Percentiles rank a stretch among this genome's conserved stretches.
Evolutionary conservation across 35 echinoderm and acorn worm species (phyloP).

Genomic region (Eucidaris tribuloides): DNA sequence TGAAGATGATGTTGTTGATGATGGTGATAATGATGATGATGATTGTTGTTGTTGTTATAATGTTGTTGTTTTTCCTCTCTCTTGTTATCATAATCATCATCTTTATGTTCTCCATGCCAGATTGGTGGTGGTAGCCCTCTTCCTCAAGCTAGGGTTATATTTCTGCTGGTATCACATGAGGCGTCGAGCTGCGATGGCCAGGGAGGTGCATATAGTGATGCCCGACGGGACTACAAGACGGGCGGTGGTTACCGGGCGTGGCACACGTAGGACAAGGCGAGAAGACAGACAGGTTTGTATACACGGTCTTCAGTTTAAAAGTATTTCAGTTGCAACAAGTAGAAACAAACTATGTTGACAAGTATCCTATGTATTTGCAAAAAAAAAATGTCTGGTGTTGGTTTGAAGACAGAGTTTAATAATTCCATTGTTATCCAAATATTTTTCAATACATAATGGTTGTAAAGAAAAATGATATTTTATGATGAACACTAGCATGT

Average conservation of each 20-base stretch:
- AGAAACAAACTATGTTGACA: too few relatives aligned
- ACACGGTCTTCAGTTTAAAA: too few relatives aligned
- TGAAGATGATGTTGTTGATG: not conserved
- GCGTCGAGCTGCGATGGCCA: not conserved
- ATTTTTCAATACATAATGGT: too few relatives aligned
- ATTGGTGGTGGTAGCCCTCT: conserved; percentile 17
- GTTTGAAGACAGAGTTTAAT: too few relatives aligned
- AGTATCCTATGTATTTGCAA: too few relatives aligned
- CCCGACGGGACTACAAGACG: conserved; percentile 9
- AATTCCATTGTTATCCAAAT: too few relatives aligned
- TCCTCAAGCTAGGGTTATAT: conserved; percentile 15
- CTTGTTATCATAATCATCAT: not conserved
- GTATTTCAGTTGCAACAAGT: too few relatives aligned
- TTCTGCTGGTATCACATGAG: conserved; percentile 35
- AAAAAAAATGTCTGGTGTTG: too few relatives aligned
- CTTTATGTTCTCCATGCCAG: not conserved
- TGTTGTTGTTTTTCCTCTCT: not conserved
- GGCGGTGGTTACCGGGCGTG: not conserved
- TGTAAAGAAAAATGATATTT: too few relatives aligned
- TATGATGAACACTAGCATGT: too few relatives aligned
- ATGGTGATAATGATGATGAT: not conserved
- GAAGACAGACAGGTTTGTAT: conserved; percentile 31
- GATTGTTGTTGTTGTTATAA: not conserved
- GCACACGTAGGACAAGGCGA: not conserved
- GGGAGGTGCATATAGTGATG: conserved; percentile 21